Evolutionary conservation across 2,797 vertebrate species (phyloP).

Genomic region (Enteromius viviparus): DNA sequence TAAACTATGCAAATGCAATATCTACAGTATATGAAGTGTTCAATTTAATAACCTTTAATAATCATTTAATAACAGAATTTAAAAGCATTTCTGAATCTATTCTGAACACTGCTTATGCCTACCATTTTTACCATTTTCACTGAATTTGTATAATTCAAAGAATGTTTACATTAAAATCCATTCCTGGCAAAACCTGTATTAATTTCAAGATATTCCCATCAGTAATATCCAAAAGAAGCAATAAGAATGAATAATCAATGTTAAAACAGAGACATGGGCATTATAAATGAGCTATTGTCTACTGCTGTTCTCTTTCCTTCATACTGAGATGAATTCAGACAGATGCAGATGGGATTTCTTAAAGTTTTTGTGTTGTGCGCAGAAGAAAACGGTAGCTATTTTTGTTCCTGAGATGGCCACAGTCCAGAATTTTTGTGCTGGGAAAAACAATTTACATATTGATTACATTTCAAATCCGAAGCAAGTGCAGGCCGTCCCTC

Average conservation of each 20-base stretch:
- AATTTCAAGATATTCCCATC: constrained; percentile 14
- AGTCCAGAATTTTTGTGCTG: constrained; percentile 16
- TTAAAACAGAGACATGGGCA: constrained; percentile 6
- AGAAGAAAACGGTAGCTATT: constrained; percentile 21
- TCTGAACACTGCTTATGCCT: neutral
- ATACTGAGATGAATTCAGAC: constrained; percentile 16
- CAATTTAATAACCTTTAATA: neutral
- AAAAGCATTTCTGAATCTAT: neutral
- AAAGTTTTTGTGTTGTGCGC: constrained; percentile 4
- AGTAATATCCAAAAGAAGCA: constrained; percentile 1
- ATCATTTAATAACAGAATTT: neutral
- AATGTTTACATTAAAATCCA: neutral
- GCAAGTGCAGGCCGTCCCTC: constrained; percentile 14
- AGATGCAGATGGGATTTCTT: constrained; percentile 15
- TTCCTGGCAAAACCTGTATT: neutral
- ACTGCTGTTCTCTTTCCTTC: constrained; percentile 5
- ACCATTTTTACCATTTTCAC: neutral
- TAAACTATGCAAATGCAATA: neutral
- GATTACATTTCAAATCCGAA: constrained; percentile 39
- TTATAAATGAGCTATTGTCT: constrained; percentile 22
- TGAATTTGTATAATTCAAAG: neutral
- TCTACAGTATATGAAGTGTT: neutral
- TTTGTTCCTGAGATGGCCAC: constrained; percentile 19
- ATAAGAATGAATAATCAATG: constrained; percentile 2
- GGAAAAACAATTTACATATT: constrained; percentile 63